Conservation (phyloP, 2,113 vertebrate species). For the Zosterops borbonicus region DNA sequence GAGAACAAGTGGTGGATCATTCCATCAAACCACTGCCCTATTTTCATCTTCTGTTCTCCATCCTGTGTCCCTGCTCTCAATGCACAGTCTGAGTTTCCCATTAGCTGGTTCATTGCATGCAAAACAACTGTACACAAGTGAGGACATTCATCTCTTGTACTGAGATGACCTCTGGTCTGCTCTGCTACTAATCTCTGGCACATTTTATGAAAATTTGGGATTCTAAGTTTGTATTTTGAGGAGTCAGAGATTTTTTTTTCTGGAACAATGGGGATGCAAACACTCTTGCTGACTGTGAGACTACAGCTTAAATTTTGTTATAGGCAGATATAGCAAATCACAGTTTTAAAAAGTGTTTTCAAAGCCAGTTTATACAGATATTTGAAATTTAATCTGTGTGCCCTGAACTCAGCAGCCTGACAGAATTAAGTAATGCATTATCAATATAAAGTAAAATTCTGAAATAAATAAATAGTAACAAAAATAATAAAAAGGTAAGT, state of each 20-base stretch:
- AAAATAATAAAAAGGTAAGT: neutral
- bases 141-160: neutral
- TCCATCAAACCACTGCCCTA: neutral
- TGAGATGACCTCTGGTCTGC: neutral
- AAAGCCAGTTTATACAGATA: neutral
- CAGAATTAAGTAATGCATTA: neutral
- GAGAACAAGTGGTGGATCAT: neutral
- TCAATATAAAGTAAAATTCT: neutral
- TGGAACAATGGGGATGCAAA: neutral
- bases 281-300: neutral
- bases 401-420: neutral
- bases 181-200: neutral
- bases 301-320: neutral
- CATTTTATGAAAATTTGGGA: neutral
- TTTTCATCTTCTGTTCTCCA: neutral
- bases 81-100: accelerated
- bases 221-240: neutral
- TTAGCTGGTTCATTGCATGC: neutral
- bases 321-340: neutral
- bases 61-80: neutral
- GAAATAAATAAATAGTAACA: neutral
- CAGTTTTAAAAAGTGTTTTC: neutral
- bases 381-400: neutral
- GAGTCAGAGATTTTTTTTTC: neutral
- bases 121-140: neutral